Base-by-base conservation (phyloP, 2,888 invertebrate genomes). In the Dryadula phaetusa region DNA sequence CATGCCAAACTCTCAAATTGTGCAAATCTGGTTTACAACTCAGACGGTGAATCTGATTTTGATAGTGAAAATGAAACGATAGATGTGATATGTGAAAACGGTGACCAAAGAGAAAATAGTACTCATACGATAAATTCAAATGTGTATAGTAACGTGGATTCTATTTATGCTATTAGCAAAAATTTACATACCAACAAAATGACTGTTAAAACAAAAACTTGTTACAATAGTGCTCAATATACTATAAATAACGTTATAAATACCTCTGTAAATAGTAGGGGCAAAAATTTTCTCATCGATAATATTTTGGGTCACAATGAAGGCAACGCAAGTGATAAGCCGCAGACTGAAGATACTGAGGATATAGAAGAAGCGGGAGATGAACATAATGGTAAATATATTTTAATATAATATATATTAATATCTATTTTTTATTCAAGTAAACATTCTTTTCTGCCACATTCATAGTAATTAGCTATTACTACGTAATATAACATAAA, bases 281-380 rank as follows among this genome's bases (percentile, higher is more conserved):
- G 91, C 75, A 93, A 92, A 83, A 93, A 93, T 32, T 94, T 94
- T 82, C 85, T 93, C 10, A 94, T 94, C 72, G 94, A 94, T 77
- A 93, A 86, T 80, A 94, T 94, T 74, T 83, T 94, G 80, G 93
- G 93, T 14, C 92, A 88, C 72, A 82, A 86, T 75, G 86, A 82
- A 75, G 81, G 71, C 70, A 81, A 75, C 70, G 69, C 77, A n/a
- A 75, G 76, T 68, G 74, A 73, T 62, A 75, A 75, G 62, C 67
- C 74, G 28, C 62, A 73, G 32, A 65, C 62, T 44, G 77, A 77
- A 66, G 82, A 85, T 46, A 72, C 67, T 54, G 83, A 84, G 53
- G 77, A 74, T 62, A 76, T 79, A 74, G 91, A 90, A 78, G 92
- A 89, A 81, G 77, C 79, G 42, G 81, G 88, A 1, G 92, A 92